A percentile compares a stretch with the other conserved stretches of the same genome.
Evolutionary conservation across 1,140 invertebrate genomes (phyloP).

Genomic region (Latrodectus geometricus): DNA sequence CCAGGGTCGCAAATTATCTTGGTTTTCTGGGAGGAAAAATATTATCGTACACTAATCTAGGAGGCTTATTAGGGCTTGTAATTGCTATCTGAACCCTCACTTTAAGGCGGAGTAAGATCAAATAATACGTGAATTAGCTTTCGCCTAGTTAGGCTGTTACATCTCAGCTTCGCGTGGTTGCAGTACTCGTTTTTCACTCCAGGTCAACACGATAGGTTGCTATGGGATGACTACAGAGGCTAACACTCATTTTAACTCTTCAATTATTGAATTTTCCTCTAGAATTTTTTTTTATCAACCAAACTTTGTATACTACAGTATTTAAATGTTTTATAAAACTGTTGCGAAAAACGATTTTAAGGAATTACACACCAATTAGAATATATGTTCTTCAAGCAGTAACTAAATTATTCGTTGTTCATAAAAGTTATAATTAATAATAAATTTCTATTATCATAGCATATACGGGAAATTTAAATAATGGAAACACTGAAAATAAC

Average conservation of each 20-base stretch:
- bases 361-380: too few relatives aligned
- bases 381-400: too few relatives aligned
- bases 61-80: slow-evolving; percentile 60
- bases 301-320: too few relatives aligned
- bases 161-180: slow-evolving; percentile 7
- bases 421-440: too few relatives aligned
- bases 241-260: background rate
- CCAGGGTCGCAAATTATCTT: slow-evolving; percentile 58
- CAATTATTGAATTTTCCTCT: background rate
- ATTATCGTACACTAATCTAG: slow-evolving; percentile 57
- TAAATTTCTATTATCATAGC: too few relatives aligned
- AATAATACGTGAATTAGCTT: slow-evolving; percentile 54
- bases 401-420: too few relatives aligned
- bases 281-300: too few relatives aligned
- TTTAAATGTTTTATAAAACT: too few relatives aligned
- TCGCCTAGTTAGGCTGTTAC: slow-evolving; percentile 28
- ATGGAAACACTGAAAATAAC: too few relatives aligned
- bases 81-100: slow-evolving; percentile 58
- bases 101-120: slow-evolving; percentile 55
- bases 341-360: too few relatives aligned
- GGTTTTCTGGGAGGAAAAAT: slow-evolving; percentile 22
- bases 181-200: background rate
- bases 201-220: background rate
- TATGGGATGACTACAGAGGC: background rate
- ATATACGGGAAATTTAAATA: too few relatives aligned